These are phyloP conservation scores for Onchidella celtica DNA, from an alignment of 2,888 invertebrate genomes.

Conservation along the genomic window DNA sequence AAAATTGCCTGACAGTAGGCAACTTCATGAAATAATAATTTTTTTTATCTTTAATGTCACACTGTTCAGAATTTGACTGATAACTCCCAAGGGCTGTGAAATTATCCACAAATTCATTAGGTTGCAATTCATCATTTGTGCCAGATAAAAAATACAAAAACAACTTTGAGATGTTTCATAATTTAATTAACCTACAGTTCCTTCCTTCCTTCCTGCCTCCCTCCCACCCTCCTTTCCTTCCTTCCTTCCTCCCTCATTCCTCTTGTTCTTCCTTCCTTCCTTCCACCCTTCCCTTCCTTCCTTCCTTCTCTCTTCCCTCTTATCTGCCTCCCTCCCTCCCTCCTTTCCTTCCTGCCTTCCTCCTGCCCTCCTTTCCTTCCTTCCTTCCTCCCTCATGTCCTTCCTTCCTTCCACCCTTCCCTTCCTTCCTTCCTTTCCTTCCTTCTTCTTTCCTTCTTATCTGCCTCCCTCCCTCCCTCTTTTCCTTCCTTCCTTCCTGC, in stretches of 20 bases:
- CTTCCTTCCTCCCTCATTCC: background rate
- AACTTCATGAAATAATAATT: no score
- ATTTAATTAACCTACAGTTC: no score
- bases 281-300: background rate
- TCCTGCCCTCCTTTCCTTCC: background rate
- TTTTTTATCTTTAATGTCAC: no score
- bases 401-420: background rate
- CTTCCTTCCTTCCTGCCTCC: background rate
- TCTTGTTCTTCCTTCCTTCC: background rate
- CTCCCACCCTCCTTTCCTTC: background rate
- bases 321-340: background rate
- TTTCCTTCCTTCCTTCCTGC: slow-evolving; percentile 1
- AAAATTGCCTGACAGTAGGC: no score
- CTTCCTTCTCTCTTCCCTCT: background rate
- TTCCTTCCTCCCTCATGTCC: background rate
- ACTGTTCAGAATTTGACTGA: no score
- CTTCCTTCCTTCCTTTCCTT: background rate
- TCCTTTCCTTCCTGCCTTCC: background rate
- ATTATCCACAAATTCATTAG: no score
- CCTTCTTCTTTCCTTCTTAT: background rate
- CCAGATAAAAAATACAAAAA: no score
- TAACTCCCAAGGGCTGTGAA: no score
- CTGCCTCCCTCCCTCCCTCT: background rate
- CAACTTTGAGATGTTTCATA: no score
- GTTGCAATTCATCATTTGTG: no score